A percentile compares a stretch with the other conserved stretches of the same genome.
phyloP scores from a whole-genome alignment of 2,888 invertebrate genomes.

The Oeneis ivallda region DNA sequence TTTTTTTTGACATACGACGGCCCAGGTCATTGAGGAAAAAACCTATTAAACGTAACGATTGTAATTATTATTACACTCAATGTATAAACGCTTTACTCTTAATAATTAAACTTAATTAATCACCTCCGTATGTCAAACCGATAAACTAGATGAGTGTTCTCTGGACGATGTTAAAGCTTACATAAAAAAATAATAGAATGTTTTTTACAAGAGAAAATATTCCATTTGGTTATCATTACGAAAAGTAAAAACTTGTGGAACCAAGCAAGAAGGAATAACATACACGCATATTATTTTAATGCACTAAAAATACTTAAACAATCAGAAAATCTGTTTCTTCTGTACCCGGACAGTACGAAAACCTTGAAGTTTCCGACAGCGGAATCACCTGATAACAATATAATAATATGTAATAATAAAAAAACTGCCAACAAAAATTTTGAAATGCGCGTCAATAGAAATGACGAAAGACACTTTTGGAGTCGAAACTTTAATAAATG shows the following conservation, averaged over 20 bases:
- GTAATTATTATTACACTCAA: too few relatives aligned
- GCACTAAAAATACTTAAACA: background rate
- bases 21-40: too few relatives aligned
- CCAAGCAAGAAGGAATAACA: too few relatives aligned
- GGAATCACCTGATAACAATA: background rate
- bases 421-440: background rate
- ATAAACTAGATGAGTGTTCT: background rate
- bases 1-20: too few relatives aligned
- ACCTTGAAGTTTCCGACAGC: background rate
- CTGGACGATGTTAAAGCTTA: background rate
- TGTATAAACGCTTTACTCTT: too few relatives aligned
- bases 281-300: conserved; percentile 5
- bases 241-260: too few relatives aligned
- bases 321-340: conserved; percentile 1
- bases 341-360: background rate
- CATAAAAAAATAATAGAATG: background rate
- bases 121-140: too few relatives aligned
- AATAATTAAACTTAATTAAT: too few relatives aligned
- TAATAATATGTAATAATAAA: background rate
- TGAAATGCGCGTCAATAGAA: background rate
- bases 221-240: background rate
- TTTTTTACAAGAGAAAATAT: background rate
- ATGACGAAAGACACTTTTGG: background rate
- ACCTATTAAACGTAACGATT: too few relatives aligned
- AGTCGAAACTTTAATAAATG: background rate